Evolutionary conservation across 2,797 vertebrate species (phyloP), one percentile per base, ranked within the genome.

Genomic region (Anas bernieri): DNA sequence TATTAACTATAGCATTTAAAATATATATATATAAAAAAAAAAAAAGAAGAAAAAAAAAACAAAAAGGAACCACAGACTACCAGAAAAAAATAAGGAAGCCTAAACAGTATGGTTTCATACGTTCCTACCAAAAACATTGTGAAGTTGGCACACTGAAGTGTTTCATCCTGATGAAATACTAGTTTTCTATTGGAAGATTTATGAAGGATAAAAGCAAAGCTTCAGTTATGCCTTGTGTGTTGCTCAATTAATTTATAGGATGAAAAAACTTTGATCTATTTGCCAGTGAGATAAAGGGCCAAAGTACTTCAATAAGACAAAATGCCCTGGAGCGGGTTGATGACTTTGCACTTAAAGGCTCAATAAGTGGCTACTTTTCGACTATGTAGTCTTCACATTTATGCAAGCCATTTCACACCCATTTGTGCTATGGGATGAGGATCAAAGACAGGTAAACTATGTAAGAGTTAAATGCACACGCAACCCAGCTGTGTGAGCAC

Each of bases 341-440:
- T 11, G 23, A 58, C 56, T 6, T 61, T 54, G 15, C 30, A 5
- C 14, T 9, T 4, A 9, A 73, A 33, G 17, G 58, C 62, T 68
- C 25, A 7, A 6, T 7, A 3, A 6, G 0, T 2, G 9, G 8
- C 30, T 4, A 8, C 25, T 22, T 75, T 11, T 9, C 55, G 64
- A 20, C 59, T n/a, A 12, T 3, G 1, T 1, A 22, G 22, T 14
- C 25, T 56, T 52, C 70, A 35, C 30, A 22, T 21, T n/a, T 6
- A 21, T 1, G 58, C 64, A 66, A 80, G 39, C 26, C 0, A 2
- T 54, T 68, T 25, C 45, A 26, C 45, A 9, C 11, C 56, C 28
- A 6, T 37, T 46, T 17, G 26, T 21, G 9, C 1, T 1, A 15
- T 2, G 7, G 16, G 30, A 30, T 0, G 9, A 41, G 54, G 56